Percentiles rank a stretch among this genome's conserved stretches.
Evolutionary conservation across 2,888 invertebrate species (phyloP).

Genomic region (Pegoplata infirma): DNA sequence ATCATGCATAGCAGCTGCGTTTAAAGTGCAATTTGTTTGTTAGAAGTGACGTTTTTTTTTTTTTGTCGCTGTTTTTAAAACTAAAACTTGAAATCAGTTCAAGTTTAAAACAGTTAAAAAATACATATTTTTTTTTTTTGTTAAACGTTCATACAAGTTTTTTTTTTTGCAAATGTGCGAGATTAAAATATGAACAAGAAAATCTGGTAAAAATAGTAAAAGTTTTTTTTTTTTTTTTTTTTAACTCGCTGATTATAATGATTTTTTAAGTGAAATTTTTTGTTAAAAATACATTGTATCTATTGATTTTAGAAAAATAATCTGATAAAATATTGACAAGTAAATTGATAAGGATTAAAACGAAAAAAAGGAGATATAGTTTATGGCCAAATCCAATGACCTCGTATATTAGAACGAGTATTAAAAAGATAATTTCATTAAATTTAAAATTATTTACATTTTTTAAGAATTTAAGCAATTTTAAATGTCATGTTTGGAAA

Average conservation of each 20-base stretch:
- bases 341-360: neutral
- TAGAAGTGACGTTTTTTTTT: constrained; percentile 35
- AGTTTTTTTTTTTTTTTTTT: constrained; percentile 37
- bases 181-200: constrained; percentile 50
- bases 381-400: neutral
- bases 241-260: constrained; percentile 10
- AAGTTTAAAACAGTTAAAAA: constrained; percentile 57
- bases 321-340: neutral
- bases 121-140: no score
- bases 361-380: no score
- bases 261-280: constrained; percentile 44
- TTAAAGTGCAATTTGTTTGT: constrained; percentile 47
- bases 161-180: constrained; percentile 20
- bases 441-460: neutral
- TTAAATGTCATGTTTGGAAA: neutral
- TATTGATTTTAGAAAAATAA: constrained; percentile 2
- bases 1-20: constrained; percentile 60
- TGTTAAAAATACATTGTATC: neutral
- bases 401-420: neutral
- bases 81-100: constrained; percentile 57
- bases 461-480: neutral
- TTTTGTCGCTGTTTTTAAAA: no score
- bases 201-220: constrained; percentile 59
- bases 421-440: neutral
- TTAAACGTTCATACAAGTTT: constrained; percentile 34